Evolutionary conservation across 30 jellyfish, hydroid and myxozoan species (phyloP), one percentile per base, ranked within the genome.

Genomic region (Aurelia aurita): DNA sequence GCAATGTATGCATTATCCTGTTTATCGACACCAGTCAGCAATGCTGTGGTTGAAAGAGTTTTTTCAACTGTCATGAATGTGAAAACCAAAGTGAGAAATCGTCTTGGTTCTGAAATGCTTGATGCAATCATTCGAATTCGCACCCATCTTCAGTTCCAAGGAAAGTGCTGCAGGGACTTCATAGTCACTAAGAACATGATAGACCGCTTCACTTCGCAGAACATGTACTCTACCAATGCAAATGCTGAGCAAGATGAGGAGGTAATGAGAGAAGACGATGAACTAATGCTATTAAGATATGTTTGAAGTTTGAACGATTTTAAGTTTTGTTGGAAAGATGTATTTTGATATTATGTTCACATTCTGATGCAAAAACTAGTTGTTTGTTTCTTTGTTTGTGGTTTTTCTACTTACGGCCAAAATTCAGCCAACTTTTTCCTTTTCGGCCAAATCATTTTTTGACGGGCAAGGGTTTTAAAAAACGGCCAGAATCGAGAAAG

Each of bases 21-120:
- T 59, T 72, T 71, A 25, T 22, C 74, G 68, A 84, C 94, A 59
- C 94, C 94, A 65, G 72, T 75, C 51, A 84, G 91, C 94, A 84
- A 84, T 84, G 94, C 94, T 58, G 82, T 84, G 28, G 94, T 84
- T 54, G 94, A 84, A 62, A 84, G 94, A 76, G 88, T 73, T 58
- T 84, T 84, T 54, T 84, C 94, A 47, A 60, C 74, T 46, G 89
- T 73, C 44, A 35, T 82, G 35, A 32, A 47, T 49, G 78, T 73
- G 58, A 84, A 73, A 60, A 84, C 90, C 53, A 73, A 84, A 57
- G 83, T 76, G 80, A 55, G 91, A 73, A 84, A 72, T 84, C 74
- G 89, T 34, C 68, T 84, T 72, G 53, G 72, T 29, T 60, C 61
- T 25, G 32, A 69, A 57, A 69, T 84, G 89, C 74, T 84, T 31